Percentiles rank a stretch among this genome's conserved stretches.
Conservation (phyloP, 2,797 vertebrate species). For the Catostomus latipinnis region DNA sequence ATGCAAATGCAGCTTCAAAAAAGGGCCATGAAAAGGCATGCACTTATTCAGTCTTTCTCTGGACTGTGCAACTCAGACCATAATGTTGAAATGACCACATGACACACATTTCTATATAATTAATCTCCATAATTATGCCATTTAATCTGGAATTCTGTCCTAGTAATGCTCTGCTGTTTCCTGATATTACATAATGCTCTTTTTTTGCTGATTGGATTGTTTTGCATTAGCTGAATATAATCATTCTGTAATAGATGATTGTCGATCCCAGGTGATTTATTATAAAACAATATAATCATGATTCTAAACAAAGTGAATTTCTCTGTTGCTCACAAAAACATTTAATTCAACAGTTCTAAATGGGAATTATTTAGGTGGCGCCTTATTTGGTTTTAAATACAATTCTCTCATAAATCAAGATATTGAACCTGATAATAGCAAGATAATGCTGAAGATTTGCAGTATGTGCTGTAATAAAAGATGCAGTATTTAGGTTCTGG, state of each 20-base stretch:
- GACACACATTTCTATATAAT: slow-evolving; percentile 19
- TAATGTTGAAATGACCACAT: background rate
- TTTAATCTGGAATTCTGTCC: slow-evolving; percentile 25
- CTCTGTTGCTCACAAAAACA: background rate
- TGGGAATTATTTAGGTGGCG: background rate
- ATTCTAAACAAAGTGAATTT: background rate
- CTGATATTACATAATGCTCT: slow-evolving; percentile 8
- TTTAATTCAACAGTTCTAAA: background rate
- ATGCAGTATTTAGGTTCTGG: too few relatives aligned
- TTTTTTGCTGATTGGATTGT: slow-evolving; percentile 28
- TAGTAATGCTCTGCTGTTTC: slow-evolving; percentile 20
- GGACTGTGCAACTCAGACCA: background rate
- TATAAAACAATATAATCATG: background rate
- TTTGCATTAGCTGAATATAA: slow-evolving; percentile 18
- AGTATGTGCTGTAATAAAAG: too few relatives aligned
- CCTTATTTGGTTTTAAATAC: background rate
- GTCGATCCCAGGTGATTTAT: background rate
- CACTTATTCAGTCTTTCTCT: background rate
- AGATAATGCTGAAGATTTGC: too few relatives aligned
- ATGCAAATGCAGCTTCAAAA: slow-evolving; percentile 34
- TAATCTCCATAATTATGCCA: slow-evolving; percentile 38
- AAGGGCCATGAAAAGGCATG: slow-evolving; percentile 15
- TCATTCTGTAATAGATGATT: background rate
- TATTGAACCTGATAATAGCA: background rate
- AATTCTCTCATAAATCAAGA: background rate